Percentiles rank a stretch among this genome's conserved stretches.
Conservation (phyloP, 2,797 vertebrate species). For the Enteromius fasciolatus region DNA sequence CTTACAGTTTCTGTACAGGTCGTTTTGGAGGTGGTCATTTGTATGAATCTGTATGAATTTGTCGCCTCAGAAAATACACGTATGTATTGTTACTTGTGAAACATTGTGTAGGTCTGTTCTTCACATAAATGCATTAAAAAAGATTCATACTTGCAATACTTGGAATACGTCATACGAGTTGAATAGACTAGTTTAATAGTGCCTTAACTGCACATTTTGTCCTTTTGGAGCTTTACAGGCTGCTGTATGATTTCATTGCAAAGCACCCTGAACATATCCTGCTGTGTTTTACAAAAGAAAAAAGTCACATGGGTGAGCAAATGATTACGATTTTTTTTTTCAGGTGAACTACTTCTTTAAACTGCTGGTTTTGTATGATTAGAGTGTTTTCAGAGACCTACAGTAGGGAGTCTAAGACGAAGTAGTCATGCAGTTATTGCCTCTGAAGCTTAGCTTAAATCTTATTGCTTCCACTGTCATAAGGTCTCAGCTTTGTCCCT, state of each 20-base stretch:
- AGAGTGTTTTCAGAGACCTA: not conserved
- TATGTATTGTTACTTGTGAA: not conserved
- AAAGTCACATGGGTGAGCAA: not conserved
- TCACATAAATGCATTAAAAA: not conserved
- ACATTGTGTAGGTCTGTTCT: not conserved
- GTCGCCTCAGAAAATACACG: no score
- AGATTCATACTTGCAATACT: not conserved
- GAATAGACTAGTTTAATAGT: not conserved
- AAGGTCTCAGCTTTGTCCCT: constrained; percentile 31
- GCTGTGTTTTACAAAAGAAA: not conserved
- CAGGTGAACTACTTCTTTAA: constrained; percentile 1
- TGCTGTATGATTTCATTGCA: not conserved
- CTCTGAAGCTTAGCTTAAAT: constrained; percentile 38
- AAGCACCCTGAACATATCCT: not conserved
- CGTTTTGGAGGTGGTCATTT: not conserved
- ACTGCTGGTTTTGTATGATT: constrained; percentile 25
- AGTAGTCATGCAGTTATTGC: constrained; percentile 31
- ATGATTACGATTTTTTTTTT: not conserved
- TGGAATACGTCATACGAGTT: not conserved
- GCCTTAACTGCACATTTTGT: not conserved
- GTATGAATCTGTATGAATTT: not conserved
- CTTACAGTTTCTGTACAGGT: not conserved
- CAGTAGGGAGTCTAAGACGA: not conserved
- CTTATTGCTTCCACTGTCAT: constrained; percentile 33
- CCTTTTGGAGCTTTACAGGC: not conserved